Evolutionary conservation across 2,888 invertebrate genomes (phyloP).

Genomic region (Erpobdella octoculata): DNA sequence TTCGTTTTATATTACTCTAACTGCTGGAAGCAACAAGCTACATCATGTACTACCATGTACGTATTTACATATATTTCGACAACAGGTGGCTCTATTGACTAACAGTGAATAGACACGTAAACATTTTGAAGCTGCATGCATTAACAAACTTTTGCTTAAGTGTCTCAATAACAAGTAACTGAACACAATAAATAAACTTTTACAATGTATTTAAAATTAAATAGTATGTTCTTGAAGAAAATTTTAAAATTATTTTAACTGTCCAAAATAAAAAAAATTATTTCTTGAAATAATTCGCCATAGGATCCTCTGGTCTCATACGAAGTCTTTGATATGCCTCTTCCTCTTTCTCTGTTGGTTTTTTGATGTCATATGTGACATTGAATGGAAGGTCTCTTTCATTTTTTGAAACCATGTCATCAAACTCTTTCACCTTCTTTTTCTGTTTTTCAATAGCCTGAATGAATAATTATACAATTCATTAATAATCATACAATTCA

Average conservation of each 20-base stretch:
- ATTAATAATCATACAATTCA: not conserved
- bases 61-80: no score
- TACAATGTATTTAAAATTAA: not conserved
- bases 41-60: no score
- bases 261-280: not conserved
- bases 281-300: conserved; percentile 55
- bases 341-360: conserved; percentile 81
- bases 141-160: no score
- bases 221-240: not conserved
- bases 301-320: conserved; percentile 68
- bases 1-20: no score
- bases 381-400: conserved; percentile 89
- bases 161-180: not conserved
- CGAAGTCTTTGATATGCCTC: conserved; percentile 86
- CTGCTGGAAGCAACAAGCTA: no score
- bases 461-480: not conserved
- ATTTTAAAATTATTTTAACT: not conserved
- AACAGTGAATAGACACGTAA: no score
- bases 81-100: no score
- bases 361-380: conserved; percentile 64
- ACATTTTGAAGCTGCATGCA: no score
- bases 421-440: conserved; percentile 55
- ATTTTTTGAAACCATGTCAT: conserved; percentile 64
- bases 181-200: not conserved
- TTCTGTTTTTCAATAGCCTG: conserved; percentile 47